Evolutionary conservation across 2,888 invertebrate species (phyloP).

Genomic region (Sympetrum striolatum): DNA sequence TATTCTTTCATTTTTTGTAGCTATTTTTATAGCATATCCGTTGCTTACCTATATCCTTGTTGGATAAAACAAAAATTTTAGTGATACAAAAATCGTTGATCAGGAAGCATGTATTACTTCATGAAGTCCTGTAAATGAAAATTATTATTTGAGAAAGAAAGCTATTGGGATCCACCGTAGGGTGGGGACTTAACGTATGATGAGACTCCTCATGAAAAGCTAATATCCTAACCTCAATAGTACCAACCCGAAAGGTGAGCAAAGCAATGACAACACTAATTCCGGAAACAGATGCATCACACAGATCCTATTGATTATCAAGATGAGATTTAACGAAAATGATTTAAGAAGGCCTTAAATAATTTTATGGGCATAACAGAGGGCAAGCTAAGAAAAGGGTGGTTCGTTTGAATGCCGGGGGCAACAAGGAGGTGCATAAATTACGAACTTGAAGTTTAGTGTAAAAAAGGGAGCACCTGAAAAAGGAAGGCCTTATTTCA

Average conservation of each 20-base stretch:
- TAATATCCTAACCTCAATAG: too few species aligned
- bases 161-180: too few species aligned
- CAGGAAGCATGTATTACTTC: too few species aligned
- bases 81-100: too few species aligned
- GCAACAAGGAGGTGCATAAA: background rate
- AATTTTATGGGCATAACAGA: background rate
- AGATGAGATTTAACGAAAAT: background rate
- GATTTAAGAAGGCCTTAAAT: background rate
- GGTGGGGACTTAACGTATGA: too few species aligned
- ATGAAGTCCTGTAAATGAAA: too few species aligned
- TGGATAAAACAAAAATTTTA: too few species aligned
- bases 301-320: background rate
- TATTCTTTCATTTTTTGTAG: too few species aligned
- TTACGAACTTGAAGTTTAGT: background rate
- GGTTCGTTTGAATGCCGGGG: background rate
- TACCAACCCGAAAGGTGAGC: background rate
- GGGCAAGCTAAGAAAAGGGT: background rate
- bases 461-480: background rate
- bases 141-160: too few species aligned
- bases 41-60: too few species aligned
- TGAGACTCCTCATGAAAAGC: too few species aligned
- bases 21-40: too few species aligned
- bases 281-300: background rate
- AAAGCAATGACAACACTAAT: background rate
- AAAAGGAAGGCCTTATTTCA: background rate